Conservation (phyloP, 2,888 invertebrate species). For the Lasioglossum figueresi region DNA sequence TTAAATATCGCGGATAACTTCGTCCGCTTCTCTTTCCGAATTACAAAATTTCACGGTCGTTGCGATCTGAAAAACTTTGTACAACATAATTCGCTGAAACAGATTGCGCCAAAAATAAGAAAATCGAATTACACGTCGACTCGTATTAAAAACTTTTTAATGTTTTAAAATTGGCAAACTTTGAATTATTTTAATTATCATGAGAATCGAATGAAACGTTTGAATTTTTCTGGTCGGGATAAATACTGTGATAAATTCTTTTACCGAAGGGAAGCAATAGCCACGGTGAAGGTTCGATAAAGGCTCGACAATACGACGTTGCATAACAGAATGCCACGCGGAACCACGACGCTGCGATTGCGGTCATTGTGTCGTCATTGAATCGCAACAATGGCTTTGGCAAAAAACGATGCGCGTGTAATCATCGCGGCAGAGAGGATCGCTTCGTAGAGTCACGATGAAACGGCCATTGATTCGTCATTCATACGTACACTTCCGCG, state of each 20-base stretch:
- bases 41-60: background rate
- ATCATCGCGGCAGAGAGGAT: constrained; percentile 21
- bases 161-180: background rate
- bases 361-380: constrained; percentile 43
- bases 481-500: background rate
- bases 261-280: background rate
- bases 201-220: background rate
- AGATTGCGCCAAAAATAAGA: background rate
- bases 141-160: background rate
- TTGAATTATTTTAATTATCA: background rate
- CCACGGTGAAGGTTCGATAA: background rate
- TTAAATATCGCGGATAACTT: background rate
- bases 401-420: constrained; percentile 25
- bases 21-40: background rate
- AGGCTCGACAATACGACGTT: constrained; percentile 11
- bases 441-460: constrained; percentile 2
- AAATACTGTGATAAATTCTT: background rate
- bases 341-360: constrained; percentile 29
- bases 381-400: constrained; percentile 33
- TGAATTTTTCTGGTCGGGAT: background rate
- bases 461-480: constrained; percentile 1
- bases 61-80: background rate
- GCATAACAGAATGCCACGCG: constrained; percentile 36
- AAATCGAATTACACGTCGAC: background rate
- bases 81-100: background rate